phyloP scores from a whole-genome alignment of 1,140 invertebrate genomes.

The Drosophila oshimai region DNA sequence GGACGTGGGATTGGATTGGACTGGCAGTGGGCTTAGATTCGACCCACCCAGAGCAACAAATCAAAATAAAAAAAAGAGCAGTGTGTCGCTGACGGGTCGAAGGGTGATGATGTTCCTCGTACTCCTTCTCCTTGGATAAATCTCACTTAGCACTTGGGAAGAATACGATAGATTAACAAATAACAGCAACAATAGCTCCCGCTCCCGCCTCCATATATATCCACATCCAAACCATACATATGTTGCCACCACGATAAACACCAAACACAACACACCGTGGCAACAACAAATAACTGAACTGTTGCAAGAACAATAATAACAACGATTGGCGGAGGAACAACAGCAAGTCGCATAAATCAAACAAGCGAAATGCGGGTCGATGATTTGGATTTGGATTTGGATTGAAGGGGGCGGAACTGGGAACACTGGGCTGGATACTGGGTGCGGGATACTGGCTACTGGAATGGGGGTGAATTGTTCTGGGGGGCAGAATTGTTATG shows the following conservation, averaged over 20 bases:
- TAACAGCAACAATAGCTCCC: slow-evolving; percentile 57
- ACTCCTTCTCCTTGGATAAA: no score
- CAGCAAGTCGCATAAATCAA: slow-evolving; percentile 63
- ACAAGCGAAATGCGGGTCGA: slow-evolving; percentile 38
- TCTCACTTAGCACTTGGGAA: slow-evolving; percentile 52
- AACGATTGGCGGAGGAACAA: slow-evolving; percentile 18
- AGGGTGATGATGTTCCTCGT: not conserved
- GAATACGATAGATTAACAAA: slow-evolving; percentile 75
- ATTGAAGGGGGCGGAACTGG: not conserved
- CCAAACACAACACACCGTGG: no score
- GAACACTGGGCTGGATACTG: not conserved
- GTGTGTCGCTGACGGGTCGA: slow-evolving; percentile 55
- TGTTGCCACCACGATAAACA: slow-evolving; percentile 69
- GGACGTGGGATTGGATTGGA: not conserved
- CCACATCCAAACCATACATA: no score
- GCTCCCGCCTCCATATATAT: slow-evolving; percentile 50
- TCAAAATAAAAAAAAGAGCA: slow-evolving; percentile 50
- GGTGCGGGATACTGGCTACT: not conserved
- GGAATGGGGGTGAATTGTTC: slow-evolving; percentile 1
- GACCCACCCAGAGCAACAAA: slow-evolving; percentile 3
- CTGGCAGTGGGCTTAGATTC: not conserved
- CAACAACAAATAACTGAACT: slow-evolving; percentile 25
- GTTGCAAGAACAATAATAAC: slow-evolving; percentile 37
- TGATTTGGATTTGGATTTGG: no score
- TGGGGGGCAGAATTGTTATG: not conserved